phyloP scores from a whole-genome alignment of 2,888 invertebrate genomes.

The Scaptomyza tumidula region DNA sequence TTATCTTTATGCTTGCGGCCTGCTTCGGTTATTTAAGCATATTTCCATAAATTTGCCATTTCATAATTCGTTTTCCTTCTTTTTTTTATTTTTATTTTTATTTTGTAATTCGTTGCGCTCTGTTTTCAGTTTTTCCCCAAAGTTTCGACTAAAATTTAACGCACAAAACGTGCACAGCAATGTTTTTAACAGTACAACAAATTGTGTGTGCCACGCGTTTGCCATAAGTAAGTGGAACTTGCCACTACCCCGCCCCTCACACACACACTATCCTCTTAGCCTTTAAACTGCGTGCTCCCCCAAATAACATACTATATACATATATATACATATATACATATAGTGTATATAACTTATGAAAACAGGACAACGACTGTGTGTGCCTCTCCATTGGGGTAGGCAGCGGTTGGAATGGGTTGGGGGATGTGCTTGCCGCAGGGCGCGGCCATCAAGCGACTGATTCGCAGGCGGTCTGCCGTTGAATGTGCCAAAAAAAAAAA shows the following conservation, averaged over 20 bases:
- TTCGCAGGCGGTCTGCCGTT: conserved; percentile 37
- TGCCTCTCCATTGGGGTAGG: conserved; percentile 34
- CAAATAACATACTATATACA: not conserved
- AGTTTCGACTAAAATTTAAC: conserved; percentile 51
- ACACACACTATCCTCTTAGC: not conserved
- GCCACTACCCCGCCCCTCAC: conserved; percentile 1
- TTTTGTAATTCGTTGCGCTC: conserved; percentile 6
- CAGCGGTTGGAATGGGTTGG: not conserved
- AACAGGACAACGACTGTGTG: conserved; percentile 59
- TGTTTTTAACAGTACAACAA: conserved; percentile 64
- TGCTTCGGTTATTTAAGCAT: conserved; percentile 35
- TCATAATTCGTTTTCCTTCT: conserved; percentile 36
- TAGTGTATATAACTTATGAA: conserved; percentile 14
- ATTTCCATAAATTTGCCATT: conserved; percentile 60
- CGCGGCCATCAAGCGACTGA: conserved; percentile 44
- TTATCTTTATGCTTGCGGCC: conserved; percentile 33
- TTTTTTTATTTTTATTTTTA: not conserved
- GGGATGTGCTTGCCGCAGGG: conserved; percentile 12
- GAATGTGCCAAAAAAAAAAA: conserved; percentile 65
- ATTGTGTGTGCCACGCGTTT: conserved; percentile 62
- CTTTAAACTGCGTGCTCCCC: not conserved
- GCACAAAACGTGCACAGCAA: conserved; percentile 72
- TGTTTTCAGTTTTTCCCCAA: conserved; percentile 16
- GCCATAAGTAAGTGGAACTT: conserved; percentile 53
- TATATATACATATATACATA: too few species aligned